These are phyloP conservation scores for Gephyroberyx darwinii DNA, from an alignment of 2,797 vertebrate species.

Conservation along the genomic window DNA sequence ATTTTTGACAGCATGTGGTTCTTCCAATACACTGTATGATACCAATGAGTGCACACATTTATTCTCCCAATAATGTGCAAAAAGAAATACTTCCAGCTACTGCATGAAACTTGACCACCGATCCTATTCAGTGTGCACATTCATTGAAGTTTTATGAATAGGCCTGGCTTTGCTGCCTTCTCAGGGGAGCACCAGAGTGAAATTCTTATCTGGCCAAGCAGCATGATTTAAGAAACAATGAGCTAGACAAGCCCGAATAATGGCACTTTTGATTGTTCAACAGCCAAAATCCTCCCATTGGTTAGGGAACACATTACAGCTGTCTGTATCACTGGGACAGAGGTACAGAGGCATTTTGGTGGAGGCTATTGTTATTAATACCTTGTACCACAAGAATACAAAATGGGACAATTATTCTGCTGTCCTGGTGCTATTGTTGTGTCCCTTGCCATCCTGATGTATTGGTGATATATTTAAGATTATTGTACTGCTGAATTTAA, in stretches of 20 bases:
- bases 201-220: conserved; percentile 73
- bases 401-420: conserved; percentile 44
- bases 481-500: conserved; percentile 39
- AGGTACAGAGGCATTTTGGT: conserved; percentile 46
- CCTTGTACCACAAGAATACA: conserved; percentile 38
- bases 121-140: conserved; percentile 62
- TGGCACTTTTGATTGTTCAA: conserved; percentile 72
- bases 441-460: conserved; percentile 18
- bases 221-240: conserved; percentile 76
- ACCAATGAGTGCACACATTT: no score
- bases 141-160: conserved; percentile 54
- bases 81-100: conserved; percentile 29
- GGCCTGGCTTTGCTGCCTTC: conserved; percentile 61
- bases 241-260: conserved; percentile 71
- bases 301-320: conserved; percentile 58
- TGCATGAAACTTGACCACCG: conserved; percentile 53
- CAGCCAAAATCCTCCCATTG: conserved; percentile 68
- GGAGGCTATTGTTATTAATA: conserved; percentile 31
- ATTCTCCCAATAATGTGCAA: no score
- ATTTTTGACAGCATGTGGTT: neutral
- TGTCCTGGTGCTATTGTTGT: conserved; percentile 42
- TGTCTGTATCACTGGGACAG: conserved; percentile 55
- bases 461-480: conserved; percentile 47
- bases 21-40: neutral
- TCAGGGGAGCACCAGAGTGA: conserved; percentile 63